These are phyloP conservation scores for Delia radicum DNA, from an alignment of 1,140 invertebrate genomes.

Conservation along the genomic window DNA sequence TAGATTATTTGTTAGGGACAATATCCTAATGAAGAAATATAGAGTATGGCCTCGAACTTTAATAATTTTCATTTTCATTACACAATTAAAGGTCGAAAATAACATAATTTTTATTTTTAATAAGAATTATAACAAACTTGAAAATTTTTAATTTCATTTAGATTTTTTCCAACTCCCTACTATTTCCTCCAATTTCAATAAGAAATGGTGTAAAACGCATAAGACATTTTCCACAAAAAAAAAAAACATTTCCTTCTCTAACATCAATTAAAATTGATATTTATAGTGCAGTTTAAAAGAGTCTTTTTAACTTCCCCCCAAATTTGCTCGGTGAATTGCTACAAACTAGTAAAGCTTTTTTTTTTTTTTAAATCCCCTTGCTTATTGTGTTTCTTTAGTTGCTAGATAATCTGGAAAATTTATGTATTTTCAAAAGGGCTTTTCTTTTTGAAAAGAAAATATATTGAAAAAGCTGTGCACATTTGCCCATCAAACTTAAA, in stretches of 20 bases:
- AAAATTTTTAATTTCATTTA: too few species aligned
- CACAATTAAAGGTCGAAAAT: too few species aligned
- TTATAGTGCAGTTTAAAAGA: too few species aligned
- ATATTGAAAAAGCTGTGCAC: not conserved
- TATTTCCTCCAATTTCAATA: too few species aligned
- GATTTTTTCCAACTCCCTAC: too few species aligned
- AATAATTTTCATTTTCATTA: too few species aligned
- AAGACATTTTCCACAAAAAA: not conserved
- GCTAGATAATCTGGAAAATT: slow-evolving; percentile 4
- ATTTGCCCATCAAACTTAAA: not conserved
- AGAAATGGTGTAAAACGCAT: not conserved
- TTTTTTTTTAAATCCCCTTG: not conserved
- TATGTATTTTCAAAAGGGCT: slow-evolving; percentile 15
- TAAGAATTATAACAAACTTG: too few species aligned
- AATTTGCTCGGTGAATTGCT: not conserved
- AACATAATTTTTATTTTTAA: too few species aligned
- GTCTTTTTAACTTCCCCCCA: not conserved
- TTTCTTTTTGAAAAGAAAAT: not conserved
- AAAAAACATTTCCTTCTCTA: not conserved
- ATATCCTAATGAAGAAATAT: too few species aligned
- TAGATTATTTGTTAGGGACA: too few species aligned
- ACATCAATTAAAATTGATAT: slow-evolving; percentile 10
- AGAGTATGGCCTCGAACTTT: too few species aligned
- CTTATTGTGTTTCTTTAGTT: not conserved
- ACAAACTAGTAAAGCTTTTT: not conserved